These are phyloP conservation scores for Distichodus sexfasciatus DNA, from an alignment of 2,797 vertebrate species.

Conservation along the genomic window DNA sequence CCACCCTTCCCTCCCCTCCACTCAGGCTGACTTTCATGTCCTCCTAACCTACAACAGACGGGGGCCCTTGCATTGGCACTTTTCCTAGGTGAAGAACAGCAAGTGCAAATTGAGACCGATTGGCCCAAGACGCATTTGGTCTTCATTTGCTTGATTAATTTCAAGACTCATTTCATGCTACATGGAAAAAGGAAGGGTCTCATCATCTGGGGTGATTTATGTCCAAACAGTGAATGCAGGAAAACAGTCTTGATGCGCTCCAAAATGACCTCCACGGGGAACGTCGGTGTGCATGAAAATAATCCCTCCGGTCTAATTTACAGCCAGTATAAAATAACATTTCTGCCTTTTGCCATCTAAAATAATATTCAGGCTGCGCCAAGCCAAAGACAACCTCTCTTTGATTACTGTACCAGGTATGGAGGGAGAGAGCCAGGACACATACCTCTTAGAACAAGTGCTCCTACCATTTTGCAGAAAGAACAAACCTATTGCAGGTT, in stretches of 20 bases:
- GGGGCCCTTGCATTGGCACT: conserved; percentile 21
- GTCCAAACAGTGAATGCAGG: conserved; percentile 46
- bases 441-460: conserved; percentile 46
- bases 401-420: conserved; percentile 73
- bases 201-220: conserved; percentile 68
- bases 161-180: conserved; percentile 59
- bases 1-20: conserved; percentile 26
- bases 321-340: conserved; percentile 72
- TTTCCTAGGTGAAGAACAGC: conserved; percentile 17
- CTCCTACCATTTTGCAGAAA: conserved; percentile 44
- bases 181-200: conserved; percentile 38
- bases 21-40: conserved; percentile 39
- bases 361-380: conserved; percentile 54
- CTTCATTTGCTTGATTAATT: conserved; percentile 60
- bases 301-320: conserved; percentile 73
- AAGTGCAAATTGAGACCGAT: conserved; percentile 38
- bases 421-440: conserved; percentile 44
- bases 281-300: conserved; percentile 58
- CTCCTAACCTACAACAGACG: conserved; percentile 31
- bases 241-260: conserved; percentile 56
- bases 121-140: conserved; percentile 43
- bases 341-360: conserved; percentile 67
- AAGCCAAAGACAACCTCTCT: conserved; percentile 71
- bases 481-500: conserved; percentile 33
- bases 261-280: conserved; percentile 60